These are phyloP conservation scores for Lycaena phlaeas DNA, from an alignment of 2,888 invertebrate genomes.

Conservation along the genomic window DNA sequence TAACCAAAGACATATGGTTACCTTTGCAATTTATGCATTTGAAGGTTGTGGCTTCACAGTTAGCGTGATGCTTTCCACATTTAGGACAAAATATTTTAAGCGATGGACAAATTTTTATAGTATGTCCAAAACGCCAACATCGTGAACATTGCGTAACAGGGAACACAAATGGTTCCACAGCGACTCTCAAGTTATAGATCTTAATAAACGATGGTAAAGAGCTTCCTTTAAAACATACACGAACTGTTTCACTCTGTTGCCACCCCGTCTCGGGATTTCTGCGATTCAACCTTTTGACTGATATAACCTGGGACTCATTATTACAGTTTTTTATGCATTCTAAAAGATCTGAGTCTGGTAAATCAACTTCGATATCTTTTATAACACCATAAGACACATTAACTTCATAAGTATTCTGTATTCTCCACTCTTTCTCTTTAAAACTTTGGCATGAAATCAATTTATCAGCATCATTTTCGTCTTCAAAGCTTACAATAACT, in stretches of 20 bases:
- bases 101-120: constrained; percentile 12
- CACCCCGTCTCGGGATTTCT: constrained; percentile 1
- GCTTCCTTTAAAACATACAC: constrained; percentile 13
- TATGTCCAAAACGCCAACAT: constrained; percentile 15
- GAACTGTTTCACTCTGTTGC: constrained; percentile 13
- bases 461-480: neutral
- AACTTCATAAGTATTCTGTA: neutral
- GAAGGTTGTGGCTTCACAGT: neutral
- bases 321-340: neutral
- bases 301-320: neutral
- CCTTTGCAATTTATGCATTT: constrained; percentile 15
- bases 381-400: no score
- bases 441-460: neutral
- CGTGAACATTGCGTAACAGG: constrained; percentile 16
- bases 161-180: neutral
- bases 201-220: constrained; percentile 9
- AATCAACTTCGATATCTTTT: neutral
- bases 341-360: neutral
- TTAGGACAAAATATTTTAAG: constrained; percentile 14
- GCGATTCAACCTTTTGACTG: neutral
- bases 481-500: neutral
- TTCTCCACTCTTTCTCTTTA: neutral
- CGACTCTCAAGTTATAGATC: neutral
- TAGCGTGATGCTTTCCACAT: constrained; percentile 12
- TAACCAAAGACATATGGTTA: constrained; percentile 16